phyloP scores from a whole-genome alignment of 2,113 vertebrate genomes.

The Narcine bancroftii region DNA sequence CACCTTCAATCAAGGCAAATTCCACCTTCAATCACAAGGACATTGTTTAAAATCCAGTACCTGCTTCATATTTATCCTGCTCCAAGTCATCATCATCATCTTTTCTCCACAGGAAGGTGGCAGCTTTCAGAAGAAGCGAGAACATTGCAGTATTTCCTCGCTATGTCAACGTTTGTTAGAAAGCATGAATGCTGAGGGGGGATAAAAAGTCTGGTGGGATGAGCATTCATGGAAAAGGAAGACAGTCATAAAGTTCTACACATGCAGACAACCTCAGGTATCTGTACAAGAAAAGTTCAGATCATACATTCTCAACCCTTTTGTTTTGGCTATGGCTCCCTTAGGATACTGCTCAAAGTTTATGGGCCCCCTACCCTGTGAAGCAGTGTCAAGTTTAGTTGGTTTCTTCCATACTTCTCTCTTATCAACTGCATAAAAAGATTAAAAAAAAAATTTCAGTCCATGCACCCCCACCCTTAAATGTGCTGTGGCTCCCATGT shows the following conservation, averaged over 20 bases:
- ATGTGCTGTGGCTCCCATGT: no score
- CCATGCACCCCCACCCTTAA: no score
- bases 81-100: not conserved
- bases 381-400: no score
- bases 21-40: not conserved
- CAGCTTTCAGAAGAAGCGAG: not conserved
- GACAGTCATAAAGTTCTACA: not conserved
- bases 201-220: not conserved
- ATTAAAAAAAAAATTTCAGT: no score
- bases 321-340: no score
- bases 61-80: not conserved
- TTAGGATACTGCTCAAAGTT: no score
- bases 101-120: slow-evolving; percentile 1
- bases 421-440: no score
- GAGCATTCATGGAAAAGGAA: not conserved
- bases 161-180: not conserved
- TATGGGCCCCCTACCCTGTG: no score
- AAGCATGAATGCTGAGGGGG: not conserved
- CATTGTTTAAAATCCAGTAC: not conserved
- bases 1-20: not conserved
- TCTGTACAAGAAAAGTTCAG: slow-evolving; percentile 4
- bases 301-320: no score
- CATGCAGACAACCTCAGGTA: not conserved
- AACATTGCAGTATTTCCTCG: slow-evolving; percentile 8
- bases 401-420: no score